Percentiles rank a stretch among this genome's conserved stretches.
Evolutionary conservation across 2,797 vertebrate genomes (phyloP).

Genomic region (Taenioides sp.): DNA sequence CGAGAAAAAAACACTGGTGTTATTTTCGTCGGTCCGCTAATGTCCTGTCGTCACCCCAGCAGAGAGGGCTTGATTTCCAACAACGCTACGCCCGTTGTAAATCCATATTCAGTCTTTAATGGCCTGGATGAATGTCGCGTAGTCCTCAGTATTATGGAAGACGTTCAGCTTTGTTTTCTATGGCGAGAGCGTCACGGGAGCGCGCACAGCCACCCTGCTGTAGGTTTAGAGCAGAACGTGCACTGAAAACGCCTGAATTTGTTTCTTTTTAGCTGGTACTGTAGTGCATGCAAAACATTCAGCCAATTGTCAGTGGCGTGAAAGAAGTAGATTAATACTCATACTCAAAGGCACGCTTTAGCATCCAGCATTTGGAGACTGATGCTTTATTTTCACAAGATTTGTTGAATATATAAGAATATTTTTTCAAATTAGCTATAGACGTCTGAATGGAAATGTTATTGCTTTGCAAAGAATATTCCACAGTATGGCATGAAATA

Average conservation of each 20-base stretch:
- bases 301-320: neutral
- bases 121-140: constrained; percentile 51
- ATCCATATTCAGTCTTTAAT: constrained; percentile 73
- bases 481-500: no score
- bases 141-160: constrained; percentile 74
- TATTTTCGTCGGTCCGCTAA: constrained; percentile 67
- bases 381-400: neutral
- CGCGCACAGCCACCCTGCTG: constrained; percentile 75
- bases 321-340: neutral
- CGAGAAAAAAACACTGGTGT: constrained; percentile 53
- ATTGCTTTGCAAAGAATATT: no score
- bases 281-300: neutral
- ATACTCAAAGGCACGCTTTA: neutral
- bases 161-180: constrained; percentile 85
- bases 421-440: neutral
- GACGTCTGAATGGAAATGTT: neutral
- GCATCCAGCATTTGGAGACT: neutral
- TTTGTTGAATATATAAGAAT: neutral
- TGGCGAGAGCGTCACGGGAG: constrained; percentile 70
- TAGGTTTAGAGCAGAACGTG: constrained; percentile 69
- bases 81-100: constrained; percentile 69
- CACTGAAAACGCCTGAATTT: constrained; percentile 45
- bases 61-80: constrained; percentile 66
- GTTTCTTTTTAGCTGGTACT: constrained; percentile 31
- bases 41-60: constrained; percentile 68